Evolutionary conservation across 2,797 vertebrate species (phyloP), one percentile per base, ranked within the genome.

Genomic region (Centropyge bicolor): DNA sequence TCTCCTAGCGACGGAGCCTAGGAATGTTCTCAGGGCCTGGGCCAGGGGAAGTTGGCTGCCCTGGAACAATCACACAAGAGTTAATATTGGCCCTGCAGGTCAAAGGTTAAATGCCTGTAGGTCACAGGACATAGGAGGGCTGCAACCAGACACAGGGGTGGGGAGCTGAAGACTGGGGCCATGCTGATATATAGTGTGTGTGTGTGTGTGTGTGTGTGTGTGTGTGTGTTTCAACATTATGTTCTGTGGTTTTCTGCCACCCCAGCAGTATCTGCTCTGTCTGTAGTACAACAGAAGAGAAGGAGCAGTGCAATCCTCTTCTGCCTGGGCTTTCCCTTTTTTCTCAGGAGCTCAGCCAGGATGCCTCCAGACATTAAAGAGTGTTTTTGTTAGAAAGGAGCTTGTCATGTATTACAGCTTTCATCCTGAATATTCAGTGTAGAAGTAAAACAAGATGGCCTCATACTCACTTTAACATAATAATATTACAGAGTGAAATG

Each of bases 51-150:
- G 94, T 95, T 81, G 87, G 92, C 92, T 92, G 93, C 92, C 93
- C 91, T 90, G 81, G 85, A 92, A 95, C 94, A 95, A 96, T 95
- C 93, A 93, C 86, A 87, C 88, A 92, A 94, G 94, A 96, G 95
- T 96, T 96, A 95, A 95, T 96, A 95, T 95, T 96, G 95, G 94
- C 94, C 95, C 94, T 95, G 91, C 83, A 81, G 94, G 95, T 91
- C 94, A 94, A 88, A 93, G 95, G 95, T 95, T 95, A 95, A 94
- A 95, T 95, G 94, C 94, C 91, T 94, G 86, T 78, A 94, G 94
- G 94, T 95, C 94, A 95, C 84, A 92, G 88, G 86, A 91, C 70
- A 79, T 91, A 93, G 91, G 93, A 94, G 90, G 93, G 84, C 84
- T 90, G 90, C 89, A 93, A 93, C 88, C 86, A 94, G 91, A 94